phyloP scores from a whole-genome alignment of 37 sponge, comb jelly and placozoan genomes.

The Mnemiopsis leidyi region DNA sequence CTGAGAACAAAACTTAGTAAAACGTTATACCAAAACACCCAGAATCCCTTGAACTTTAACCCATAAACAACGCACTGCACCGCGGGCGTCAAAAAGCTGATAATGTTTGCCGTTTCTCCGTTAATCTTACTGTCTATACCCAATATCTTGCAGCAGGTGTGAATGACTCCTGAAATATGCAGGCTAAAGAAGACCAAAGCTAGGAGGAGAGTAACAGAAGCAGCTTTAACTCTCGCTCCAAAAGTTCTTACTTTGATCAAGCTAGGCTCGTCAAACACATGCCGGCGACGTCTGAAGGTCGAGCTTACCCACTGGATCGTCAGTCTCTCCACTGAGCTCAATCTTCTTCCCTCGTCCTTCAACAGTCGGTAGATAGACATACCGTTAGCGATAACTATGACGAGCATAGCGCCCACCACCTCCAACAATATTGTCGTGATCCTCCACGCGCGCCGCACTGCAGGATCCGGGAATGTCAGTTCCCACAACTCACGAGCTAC shows the following conservation, averaged over 20 bases:
- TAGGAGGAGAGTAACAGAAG: background rate
- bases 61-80: background rate
- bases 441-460: background rate
- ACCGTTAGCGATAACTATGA: background rate
- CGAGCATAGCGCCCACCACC: background rate
- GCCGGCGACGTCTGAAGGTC: background rate
- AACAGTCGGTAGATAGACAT: background rate
- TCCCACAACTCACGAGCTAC: background rate
- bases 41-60: background rate
- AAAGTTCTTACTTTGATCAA: background rate
- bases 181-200: background rate
- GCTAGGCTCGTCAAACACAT: background rate
- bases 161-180: background rate
- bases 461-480: background rate
- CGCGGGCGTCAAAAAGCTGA: background rate
- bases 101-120: background rate
- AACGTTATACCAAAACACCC: slow-evolving; percentile 1
- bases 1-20: background rate
- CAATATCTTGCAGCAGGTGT: background rate
- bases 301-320: background rate
- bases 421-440: background rate
- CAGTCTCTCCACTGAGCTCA: background rate
- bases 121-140: background rate
- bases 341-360: background rate
- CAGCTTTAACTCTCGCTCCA: slow-evolving; percentile 24